Base-by-base conservation (phyloP, 2,888 invertebrate species). In the Cantharis rustica region DNA sequence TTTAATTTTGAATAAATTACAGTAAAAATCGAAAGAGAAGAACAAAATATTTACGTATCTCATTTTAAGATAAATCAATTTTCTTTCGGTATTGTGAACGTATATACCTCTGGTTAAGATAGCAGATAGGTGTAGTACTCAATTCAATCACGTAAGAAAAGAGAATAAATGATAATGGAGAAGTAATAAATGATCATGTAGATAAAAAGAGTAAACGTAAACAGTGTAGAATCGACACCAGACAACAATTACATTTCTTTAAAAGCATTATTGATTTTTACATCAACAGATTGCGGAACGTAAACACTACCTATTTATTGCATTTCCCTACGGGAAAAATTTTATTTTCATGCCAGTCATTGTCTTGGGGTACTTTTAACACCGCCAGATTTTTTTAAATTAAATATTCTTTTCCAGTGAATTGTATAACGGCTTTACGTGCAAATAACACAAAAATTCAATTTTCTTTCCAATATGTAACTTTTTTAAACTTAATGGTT, bases 261-360 rank as follows among this genome's bases (percentile, higher is more conserved):
- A 74, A 74, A 74, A 74, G 74, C 74, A 26, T 70, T 70, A 74
- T 74, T 16, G 74, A 74, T 74, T 74, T 73, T 70, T 15, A 26
- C 74, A 74, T 74, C 74, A 74, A 66, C 70, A 74, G 74, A 74
- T 74, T 74, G 74, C 74, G 64, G 61, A 23, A 27, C 73, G 63
- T 17, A 63, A 73, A 69, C 73, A 63, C 23, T 70, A 64, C 70
- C 70, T 74, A 66, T 70, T 74, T 74, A 70, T 66, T 74, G 74
- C 70, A 70, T 74, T 74, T 64, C 27, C 74, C 73, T 27, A 69
- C 20, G 10, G 62, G 62, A 69, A 61, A 62, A 70, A 69, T 62
- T 62, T 73, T 73, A 66, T 47, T 66, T 71, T 66, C 61, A 72
- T 64, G 72, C 66, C 62, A 64, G 27, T 64, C 71, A 71, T 71